Evolutionary conservation across 2,113 vertebrate species (phyloP).

Genomic region (Nothoprocta pentlandii): DNA sequence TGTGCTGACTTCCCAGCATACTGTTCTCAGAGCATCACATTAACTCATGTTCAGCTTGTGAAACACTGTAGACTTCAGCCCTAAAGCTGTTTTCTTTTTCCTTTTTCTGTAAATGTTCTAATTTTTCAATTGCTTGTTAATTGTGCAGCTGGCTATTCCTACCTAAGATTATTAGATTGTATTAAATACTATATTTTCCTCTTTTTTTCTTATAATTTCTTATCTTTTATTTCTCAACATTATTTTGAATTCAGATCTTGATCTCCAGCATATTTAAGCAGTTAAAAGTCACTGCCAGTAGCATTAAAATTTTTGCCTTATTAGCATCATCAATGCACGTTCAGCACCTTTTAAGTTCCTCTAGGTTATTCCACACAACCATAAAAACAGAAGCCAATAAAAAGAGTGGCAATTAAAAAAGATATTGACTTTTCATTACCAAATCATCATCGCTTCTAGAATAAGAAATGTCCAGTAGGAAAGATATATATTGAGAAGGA

Average conservation of each 20-base stretch:
- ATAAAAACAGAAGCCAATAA: background rate
- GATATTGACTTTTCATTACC: background rate
- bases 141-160: background rate
- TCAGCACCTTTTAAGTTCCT: background rate
- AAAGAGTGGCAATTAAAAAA: background rate
- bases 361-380: background rate
- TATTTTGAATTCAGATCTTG: background rate
- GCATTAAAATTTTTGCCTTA: background rate
- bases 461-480: background rate
- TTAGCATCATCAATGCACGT: background rate
- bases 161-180: background rate
- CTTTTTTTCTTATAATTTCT: background rate
- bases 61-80: background rate
- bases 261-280: background rate
- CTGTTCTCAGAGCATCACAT: background rate
- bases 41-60: background rate
- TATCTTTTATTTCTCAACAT: background rate
- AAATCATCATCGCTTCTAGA: background rate
- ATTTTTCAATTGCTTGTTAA: background rate
- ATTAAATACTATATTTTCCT: background rate
- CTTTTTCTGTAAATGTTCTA: background rate
- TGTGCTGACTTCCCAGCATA: background rate
- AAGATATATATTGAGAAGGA: background rate
- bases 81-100: background rate
- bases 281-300: background rate